A percentile compares a stretch with the other conserved stretches of the same genome.
Conservation (phyloP, 2,797 vertebrate genomes). For the Halcyon smyrnensis region DNA sequence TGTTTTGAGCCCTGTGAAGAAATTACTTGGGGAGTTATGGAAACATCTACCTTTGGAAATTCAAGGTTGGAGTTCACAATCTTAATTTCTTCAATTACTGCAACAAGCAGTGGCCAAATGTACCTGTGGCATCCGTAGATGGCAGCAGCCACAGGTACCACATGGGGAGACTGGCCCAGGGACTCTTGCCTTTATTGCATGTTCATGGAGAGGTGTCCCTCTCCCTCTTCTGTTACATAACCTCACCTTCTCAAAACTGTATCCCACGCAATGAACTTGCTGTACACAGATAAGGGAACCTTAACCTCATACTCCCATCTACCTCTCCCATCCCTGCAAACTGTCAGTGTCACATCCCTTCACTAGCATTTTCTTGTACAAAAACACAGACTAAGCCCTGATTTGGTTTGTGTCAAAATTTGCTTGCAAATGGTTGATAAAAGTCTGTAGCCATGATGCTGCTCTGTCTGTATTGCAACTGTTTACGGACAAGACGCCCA, state of each 20-base stretch:
- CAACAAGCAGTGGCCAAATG: not conserved
- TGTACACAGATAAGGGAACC: not conserved
- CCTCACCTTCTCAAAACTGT: not conserved
- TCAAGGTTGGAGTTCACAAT: not conserved
- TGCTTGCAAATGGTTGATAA: not conserved
- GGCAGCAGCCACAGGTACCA: not conserved
- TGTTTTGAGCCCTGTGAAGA: not conserved
- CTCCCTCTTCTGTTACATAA: not conserved
- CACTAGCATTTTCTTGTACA: not conserved
- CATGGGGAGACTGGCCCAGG: accelerated
- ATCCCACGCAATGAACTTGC: not conserved
- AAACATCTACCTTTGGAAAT: not conserved
- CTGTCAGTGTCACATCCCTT: not conserved
- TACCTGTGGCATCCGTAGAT: not conserved
- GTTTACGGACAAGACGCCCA: not conserved
- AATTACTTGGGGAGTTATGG: not conserved
- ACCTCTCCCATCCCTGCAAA: not conserved
- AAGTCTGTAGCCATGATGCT: not conserved
- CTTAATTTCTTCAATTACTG: not conserved
- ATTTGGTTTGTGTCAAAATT: not conserved
- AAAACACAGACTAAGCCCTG: not conserved
- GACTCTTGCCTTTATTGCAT: not conserved
- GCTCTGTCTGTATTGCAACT: not conserved
- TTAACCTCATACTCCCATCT: not conserved
- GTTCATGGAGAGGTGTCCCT: not conserved